Base-by-base conservation (phyloP, 2,113 vertebrate species). In the Pseudorasbora parva region DNA sequence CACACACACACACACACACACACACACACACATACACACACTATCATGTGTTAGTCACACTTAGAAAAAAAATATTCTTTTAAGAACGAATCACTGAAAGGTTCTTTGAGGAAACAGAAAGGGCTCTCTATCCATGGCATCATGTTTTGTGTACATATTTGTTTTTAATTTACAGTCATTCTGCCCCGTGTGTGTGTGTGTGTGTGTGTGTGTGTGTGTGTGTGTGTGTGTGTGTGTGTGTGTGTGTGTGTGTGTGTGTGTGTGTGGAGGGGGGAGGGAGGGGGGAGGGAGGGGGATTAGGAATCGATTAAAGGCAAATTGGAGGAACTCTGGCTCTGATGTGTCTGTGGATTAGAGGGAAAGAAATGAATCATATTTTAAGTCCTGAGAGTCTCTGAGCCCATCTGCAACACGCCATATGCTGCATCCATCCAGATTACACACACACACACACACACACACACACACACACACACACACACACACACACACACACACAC, bases 361-460 rank as follows among this genome's bases (percentile, higher is more conserved):
- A 93, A 94, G 90, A 94, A 93, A 93, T 94, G 91, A 94, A 94
- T 93, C 91, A 93, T 93, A 93, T 93, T 93, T 91, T 92, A 93
- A 91, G 88, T 93, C 90, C 91, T 89, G 88, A 87, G 88, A 87
- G 87, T 89, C 82, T 91, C 86, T 87, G 75, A 86, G 54, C 60
- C 82, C 83, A 84, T 88, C 82, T 90, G 88, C 90, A 86, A 47
- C 19, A 43, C 86, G 83, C 91, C 90, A 93, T 92, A 92, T 92
- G 91, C 83, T 92, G 82, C 88, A 64, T 81, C 82, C 66, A 76
- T 23, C 19, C 86, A 90, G 93, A 93, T 93, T 93, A 94, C 27
- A 73, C 15, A 33, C 62, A 17, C 60, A 30, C 60, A 30, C 60
- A 0, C 2, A 12, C 12, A 14, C 47, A 2, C 47, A 60, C 10